Base-by-base conservation (phyloP, 2,113 vertebrate genomes). In the Anas platyrhynchos region DNA sequence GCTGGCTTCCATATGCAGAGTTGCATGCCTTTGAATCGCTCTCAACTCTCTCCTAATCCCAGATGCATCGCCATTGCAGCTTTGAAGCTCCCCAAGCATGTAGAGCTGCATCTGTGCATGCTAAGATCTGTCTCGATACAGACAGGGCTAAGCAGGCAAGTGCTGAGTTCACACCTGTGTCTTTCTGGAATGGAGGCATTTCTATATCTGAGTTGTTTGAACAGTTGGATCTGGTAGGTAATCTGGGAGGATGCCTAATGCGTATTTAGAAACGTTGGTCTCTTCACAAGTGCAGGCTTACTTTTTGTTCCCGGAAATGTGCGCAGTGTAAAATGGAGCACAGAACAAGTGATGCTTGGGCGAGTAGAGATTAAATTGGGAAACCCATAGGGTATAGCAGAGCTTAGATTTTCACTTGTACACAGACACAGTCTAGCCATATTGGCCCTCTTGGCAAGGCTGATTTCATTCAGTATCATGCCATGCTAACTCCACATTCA, bases 281-380 rank as follows among this genome's bases (percentile, higher is more conserved):
- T 91, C 76, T 90, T 94, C 58, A 22, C 46, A 86, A 94, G 46
- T 31, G 46, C 43, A 74, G 68, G 23, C 55, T 69, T 95, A 36
- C 31, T 50, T 93, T 86, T 66, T 86, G 36, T 91, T 83, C 73
- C 67, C 79, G 91, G 75, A 90, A 96, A 73, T 54, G 65, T 27
- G 13, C 11, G 43, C 67, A 52, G 41, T 66, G 31, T 90, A 83
- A 88, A 93, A 80, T 1, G 7, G 63, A 91, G 41, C 75, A 54
- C 23, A 48, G 72, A 94, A 76, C 59, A 65, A 86, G 55, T 3
- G 13, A 29, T 63, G 21, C 72, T 63, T 34, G 82, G 58, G 62
- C 3, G 0, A 91, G 46, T 55, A 69, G 80, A 83, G 72, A 81
- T 63, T 62, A 74, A 91, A 71, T 74, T 1, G 6, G 63, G 76